A percentile compares a stretch with the other conserved stretches of the same genome.
Evolutionary conservation across 2,888 invertebrate species (phyloP).

Genomic region (Mechanitis mazaeus): DNA sequence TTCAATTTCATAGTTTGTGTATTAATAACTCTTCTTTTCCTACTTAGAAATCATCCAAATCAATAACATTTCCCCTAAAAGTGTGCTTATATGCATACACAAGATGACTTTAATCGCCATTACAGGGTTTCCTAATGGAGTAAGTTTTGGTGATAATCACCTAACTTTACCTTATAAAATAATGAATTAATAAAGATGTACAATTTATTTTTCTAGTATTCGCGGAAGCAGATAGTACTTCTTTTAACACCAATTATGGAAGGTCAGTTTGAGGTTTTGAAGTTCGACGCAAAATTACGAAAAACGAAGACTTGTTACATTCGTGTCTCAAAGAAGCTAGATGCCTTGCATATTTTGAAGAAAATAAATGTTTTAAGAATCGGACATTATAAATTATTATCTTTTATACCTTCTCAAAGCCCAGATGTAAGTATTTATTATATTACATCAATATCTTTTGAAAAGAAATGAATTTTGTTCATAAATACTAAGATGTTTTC

Average conservation of each 20-base stretch:
- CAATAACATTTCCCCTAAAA: no score
- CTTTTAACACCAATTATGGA: not conserved
- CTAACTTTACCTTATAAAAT: not conserved
- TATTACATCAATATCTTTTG: not conserved
- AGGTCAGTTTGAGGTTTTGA: not conserved
- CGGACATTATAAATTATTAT: not conserved
- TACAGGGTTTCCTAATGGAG: not conserved
- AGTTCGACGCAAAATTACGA: not conserved
- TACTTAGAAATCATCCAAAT: no score
- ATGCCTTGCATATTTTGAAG: not conserved
- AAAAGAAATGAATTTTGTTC: no score
- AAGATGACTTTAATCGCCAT: not conserved
- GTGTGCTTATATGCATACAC: no score
- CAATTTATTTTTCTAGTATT: not conserved
- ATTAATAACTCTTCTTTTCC: no score
- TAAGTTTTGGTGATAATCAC: not conserved
- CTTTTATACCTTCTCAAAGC: not conserved
- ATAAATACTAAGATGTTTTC: not conserved
- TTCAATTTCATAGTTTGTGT: no score
- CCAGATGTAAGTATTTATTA: not conserved
- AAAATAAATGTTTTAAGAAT: not conserved
- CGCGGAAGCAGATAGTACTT: not conserved
- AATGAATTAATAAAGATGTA: not conserved
- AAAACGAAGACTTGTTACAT: conserved; percentile 1
- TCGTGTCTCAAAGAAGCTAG: not conserved